Percentiles rank a stretch among this genome's conserved stretches.
Evolutionary conservation across 2,113 vertebrate genomes (phyloP).

Genomic region (Phyllostomus hastatus): DNA sequence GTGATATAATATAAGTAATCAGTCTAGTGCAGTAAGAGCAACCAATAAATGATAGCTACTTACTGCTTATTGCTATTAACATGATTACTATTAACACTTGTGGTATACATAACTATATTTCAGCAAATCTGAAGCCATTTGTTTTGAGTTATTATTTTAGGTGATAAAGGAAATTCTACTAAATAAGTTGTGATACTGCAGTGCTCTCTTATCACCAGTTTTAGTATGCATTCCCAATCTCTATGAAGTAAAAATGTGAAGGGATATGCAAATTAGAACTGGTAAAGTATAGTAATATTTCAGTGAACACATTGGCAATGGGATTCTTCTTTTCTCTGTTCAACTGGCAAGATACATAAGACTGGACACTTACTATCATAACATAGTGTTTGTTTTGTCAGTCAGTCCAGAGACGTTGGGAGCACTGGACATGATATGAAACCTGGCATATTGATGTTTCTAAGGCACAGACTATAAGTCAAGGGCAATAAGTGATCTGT

Average conservation of each 20-base stretch:
- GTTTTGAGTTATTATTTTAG: constrained; percentile 14
- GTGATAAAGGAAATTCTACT: background rate
- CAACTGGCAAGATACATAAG: background rate
- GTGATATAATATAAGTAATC: background rate
- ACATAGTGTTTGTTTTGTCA: background rate
- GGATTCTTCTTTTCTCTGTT: background rate
- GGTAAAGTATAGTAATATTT: background rate
- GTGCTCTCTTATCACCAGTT: background rate
- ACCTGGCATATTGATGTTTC: background rate
- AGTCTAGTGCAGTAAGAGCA: background rate
- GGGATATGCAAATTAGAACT: background rate
- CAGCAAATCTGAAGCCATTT: background rate
- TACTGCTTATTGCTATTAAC: background rate
- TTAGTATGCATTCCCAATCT: background rate
- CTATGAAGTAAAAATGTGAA: background rate
- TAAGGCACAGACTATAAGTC: background rate
- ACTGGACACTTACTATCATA: background rate
- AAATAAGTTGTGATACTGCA: background rate
- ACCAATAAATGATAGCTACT: background rate
- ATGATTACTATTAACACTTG: background rate
- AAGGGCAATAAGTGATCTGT: accelerated
- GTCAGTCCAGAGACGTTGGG: background rate
- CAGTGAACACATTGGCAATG: background rate
- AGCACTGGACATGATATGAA: background rate
- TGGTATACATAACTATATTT: background rate